A percentile compares a stretch with the other conserved stretches of the same genome.
Conservation (phyloP, 2,888 invertebrate species). For the Leptinotarsa rubiginosa region DNA sequence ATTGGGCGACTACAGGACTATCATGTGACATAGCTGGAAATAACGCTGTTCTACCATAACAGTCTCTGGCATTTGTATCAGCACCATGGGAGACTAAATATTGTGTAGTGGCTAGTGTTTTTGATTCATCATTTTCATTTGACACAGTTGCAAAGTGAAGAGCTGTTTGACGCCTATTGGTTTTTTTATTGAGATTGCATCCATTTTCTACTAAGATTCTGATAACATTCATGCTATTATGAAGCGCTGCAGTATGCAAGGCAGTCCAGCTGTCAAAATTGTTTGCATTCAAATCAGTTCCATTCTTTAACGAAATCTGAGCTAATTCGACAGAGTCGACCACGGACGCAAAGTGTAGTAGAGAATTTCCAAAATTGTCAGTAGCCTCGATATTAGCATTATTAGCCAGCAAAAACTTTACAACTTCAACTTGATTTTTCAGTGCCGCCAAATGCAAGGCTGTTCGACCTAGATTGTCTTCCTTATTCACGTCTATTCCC, state of each 20-base stretch:
- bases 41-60: constrained; percentile 10
- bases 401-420: neutral
- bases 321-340: neutral
- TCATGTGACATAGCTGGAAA: neutral
- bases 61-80: constrained; percentile 3
- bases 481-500: neutral
- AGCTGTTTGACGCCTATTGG: constrained; percentile 4
- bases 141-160: constrained; percentile 20
- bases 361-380: neutral
- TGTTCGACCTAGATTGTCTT: neutral
- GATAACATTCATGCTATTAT: neutral
- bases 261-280: constrained; percentile 3
- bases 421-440: neutral
- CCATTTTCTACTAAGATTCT: constrained; percentile 15
- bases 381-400: neutral
- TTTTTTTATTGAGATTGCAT: neutral
- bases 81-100: constrained; percentile 9
- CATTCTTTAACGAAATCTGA: neutral
- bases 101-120: neutral
- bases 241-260: constrained; percentile 3
- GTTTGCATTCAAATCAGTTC: neutral
- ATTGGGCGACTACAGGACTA: neutral
- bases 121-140: neutral
- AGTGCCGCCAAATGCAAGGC: neutral
- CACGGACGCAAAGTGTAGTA: neutral